A percentile compares a stretch with the other conserved stretches of the same genome.
phyloP scores from a whole-genome alignment of 2,888 invertebrate genomes.

The Drosophila histrio region DNA sequence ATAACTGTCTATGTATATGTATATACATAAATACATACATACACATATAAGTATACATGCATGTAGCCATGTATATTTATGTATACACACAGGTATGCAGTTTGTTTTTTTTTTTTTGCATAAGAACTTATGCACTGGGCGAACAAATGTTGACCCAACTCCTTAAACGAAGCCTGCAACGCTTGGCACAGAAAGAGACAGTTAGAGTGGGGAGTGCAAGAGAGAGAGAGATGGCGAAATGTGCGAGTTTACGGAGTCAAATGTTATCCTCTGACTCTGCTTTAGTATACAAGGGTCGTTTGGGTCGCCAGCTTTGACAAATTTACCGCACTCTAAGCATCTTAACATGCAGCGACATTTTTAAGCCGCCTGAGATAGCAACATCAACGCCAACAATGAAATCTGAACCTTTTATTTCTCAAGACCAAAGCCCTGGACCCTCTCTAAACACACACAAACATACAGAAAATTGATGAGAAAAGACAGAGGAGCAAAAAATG shows the following conservation, averaged over 20 bases:
- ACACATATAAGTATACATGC: neutral
- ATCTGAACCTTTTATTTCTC: constrained; percentile 45
- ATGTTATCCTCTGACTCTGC: constrained; percentile 30
- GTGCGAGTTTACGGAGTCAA: neutral
- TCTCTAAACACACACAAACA: constrained; percentile 7
- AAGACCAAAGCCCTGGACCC: no score
- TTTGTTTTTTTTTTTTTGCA: constrained; percentile 13
- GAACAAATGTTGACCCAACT: constrained; percentile 21
- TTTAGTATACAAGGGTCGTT: constrained; percentile 14
- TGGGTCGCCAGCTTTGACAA: constrained; percentile 41
- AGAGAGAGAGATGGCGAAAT: neutral
- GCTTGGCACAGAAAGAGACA: neutral
- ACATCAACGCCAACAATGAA: constrained; percentile 42
- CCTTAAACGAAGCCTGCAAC: constrained; percentile 23
- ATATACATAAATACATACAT: neutral
- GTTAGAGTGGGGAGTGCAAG: neutral
- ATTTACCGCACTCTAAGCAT: constrained; percentile 55
- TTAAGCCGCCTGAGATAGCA: constrained; percentile 49
- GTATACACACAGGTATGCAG: constrained; percentile 4
- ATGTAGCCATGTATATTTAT: neutral
- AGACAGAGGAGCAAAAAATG: constrained; percentile 4
- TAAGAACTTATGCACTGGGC: constrained; percentile 22
- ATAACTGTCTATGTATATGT: constrained; percentile 7
- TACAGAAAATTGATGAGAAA: constrained; percentile 36
- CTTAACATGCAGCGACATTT: constrained; percentile 51